Conservation (phyloP, 2,797 vertebrate genomes). For the Psittacula echo region DNA sequence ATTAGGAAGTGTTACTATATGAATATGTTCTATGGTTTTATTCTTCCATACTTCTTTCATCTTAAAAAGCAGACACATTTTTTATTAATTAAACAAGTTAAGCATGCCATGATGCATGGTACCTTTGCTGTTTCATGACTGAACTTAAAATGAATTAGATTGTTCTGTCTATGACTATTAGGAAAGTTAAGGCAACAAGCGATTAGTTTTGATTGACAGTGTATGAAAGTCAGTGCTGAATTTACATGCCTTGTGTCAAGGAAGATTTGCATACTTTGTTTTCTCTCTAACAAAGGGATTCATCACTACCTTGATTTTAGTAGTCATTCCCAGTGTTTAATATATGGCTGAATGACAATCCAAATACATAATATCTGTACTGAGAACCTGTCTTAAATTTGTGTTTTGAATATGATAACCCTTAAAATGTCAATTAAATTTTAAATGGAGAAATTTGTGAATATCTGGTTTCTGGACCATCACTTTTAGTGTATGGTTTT, state of each 20-base stretch:
- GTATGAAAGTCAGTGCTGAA: slow-evolving; percentile 8
- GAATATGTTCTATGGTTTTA: not conserved
- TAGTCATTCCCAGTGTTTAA: slow-evolving; percentile 8
- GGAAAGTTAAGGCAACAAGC: not conserved
- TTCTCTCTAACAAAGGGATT: slow-evolving; percentile 15
- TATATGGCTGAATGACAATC: not conserved
- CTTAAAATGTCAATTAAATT: not conserved
- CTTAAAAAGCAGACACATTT: not conserved
- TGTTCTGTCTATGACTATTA: not conserved
- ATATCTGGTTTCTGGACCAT: not conserved
- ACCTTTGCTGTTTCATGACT: not conserved
- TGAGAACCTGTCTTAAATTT: slow-evolving; percentile 11
- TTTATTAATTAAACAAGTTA: not conserved
- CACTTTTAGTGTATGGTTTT: not conserved
- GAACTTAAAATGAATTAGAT: not conserved
- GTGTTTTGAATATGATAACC: not conserved
- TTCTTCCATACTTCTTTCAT: not conserved
- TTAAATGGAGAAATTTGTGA: not conserved
- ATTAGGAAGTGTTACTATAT: not conserved
- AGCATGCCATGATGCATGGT: not conserved
- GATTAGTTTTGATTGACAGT: slow-evolving; percentile 38
- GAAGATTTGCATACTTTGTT: slow-evolving; percentile 1
- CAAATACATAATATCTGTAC: not conserved
- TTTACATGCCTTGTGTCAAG: slow-evolving; percentile 7
- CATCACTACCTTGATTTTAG: not conserved